Evolutionary conservation across 1,140 invertebrate species (phyloP), one percentile per base, ranked within the genome.

Genomic region (Nymphalis io): DNA sequence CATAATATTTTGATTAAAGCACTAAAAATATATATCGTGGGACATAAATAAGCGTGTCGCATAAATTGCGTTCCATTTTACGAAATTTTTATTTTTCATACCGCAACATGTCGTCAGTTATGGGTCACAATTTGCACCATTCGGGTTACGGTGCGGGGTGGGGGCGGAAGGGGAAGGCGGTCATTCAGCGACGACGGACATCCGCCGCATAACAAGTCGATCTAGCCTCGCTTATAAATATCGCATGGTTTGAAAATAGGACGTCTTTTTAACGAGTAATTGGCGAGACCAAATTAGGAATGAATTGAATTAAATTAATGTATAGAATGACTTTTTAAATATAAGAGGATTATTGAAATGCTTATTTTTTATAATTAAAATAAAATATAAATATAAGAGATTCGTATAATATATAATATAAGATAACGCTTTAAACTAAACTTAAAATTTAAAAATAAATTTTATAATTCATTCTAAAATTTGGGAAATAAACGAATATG

Each of bases 161-260:
- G 78, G 70, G 82, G 81, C 77, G 88, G 87, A 83, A 83, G 80
- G 82, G 87, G 88, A 88, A 88, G 87, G 81, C 85, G 87, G 87
- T 90, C 86, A 91, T 89, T 89, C 86, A 85, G 85, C 79, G 85
- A 84, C 88, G 84, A 85, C 88, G 88, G 88, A 90, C 87, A 83
- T 90, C 88, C 88, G 87, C 83, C 86, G 88, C 87, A 89, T 90
- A 90, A 90, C 89, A 91, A 91, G 83, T 89, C 85, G 85, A 88
- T 78, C 76, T 78, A 75, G 73, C 74, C 70, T 72, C 62, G 69
- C 72, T 74, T 72, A 74, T 64, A 73, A 71, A 83, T 82, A 80
- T 81, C 85, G 83, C 83, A 83, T 81, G 39, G 46, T 38, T 62
- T 18, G 44, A 55, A 74, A 70, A 74, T 70, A 70, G 72, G 72